Percentiles rank a stretch among this genome's conserved stretches.
These are phyloP conservation scores for Poeciliopsis infans DNA, from an alignment of 2,797 vertebrate species.

Conservation along the genomic window DNA sequence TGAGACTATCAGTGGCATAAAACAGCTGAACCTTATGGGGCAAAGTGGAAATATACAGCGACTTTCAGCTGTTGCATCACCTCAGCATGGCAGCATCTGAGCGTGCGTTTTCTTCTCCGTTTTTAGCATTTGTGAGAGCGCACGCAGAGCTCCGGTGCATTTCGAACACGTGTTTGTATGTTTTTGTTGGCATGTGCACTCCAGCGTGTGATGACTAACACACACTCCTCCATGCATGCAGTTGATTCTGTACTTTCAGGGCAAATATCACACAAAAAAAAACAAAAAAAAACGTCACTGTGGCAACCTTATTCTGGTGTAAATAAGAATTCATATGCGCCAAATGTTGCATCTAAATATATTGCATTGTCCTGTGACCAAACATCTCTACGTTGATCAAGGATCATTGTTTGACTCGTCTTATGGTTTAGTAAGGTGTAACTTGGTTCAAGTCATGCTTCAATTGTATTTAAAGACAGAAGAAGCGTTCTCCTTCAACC, in stretches of 20 bases:
- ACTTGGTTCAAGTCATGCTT: neutral
- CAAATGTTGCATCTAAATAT: neutral
- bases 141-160: neutral
- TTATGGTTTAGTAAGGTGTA: neutral
- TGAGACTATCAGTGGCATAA: conserved; percentile 51
- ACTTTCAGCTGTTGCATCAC: conserved; percentile 53
- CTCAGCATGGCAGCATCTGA: conserved; percentile 31
- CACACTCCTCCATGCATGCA: neutral
- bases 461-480: neutral
- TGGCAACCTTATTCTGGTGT: neutral
- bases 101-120: conserved; percentile 24
- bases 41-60: conserved; percentile 30
- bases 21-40: conserved; percentile 32
- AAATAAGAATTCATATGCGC: neutral
- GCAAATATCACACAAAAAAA: neutral
- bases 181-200: conserved; percentile 19
- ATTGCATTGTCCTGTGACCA: neutral
- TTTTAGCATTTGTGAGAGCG: conserved; percentile 19
- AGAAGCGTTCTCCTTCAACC: neutral
- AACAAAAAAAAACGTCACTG: conserved; percentile 2
- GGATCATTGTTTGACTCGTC: neutral
- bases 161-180: conserved; percentile 12
- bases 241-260: conserved; percentile 11
- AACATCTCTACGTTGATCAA: neutral
- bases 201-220: neutral